Base-by-base conservation (phyloP, 2,113 vertebrate species). In the Pongo abelii region DNA sequence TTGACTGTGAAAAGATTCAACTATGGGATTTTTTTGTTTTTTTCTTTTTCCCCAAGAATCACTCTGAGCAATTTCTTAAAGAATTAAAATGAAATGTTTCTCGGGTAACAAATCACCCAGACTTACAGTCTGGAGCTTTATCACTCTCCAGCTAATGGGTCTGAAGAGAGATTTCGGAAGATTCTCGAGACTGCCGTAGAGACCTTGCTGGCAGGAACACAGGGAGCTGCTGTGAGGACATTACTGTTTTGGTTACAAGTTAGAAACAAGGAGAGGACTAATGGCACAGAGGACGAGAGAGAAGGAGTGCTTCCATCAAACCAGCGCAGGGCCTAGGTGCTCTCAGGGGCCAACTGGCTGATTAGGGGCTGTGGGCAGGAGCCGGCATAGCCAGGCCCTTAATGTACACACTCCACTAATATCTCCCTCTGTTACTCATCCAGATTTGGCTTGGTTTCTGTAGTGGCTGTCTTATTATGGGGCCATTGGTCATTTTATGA, bases 1-100 rank as follows among this genome's bases (percentile, higher is more conserved):
- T 98, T 97, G 94, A 97, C 97, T 96, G 97, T 92, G 96, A 97
- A 97, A 98, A 97, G 93, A 98, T 91, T 86, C 84, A 57, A 61
- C 75, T 85, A 13, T 30, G 40, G n/a, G 96, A 40, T 95, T 84
- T 94, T 94, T 75, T 43, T 72, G 35, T 84, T 84, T 32, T 13
- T 3, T n/a, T 7, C 55, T 79, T 40, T 17, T 32, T 50, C 94
- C 92, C 79, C 83, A 87, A 97, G 90, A 98, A 78, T 97, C 94
- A 96, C 96, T 91, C 86, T 94, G 89, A 96, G 98, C 92, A 98
- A 98, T 97, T 98, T 98, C 97, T 98, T 98, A 93, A 97, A 97
- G 93, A 98, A 96, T 91, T 97, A 94, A 98, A 97, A 94, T 83
- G 77, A 94, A 95, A 93, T 80, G 91, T 98, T 98, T 98, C 97